Evolutionary conservation across 1,140 invertebrate genomes (phyloP), one percentile per base, ranked within the genome.

Genomic region (Bombus waltoni): DNA sequence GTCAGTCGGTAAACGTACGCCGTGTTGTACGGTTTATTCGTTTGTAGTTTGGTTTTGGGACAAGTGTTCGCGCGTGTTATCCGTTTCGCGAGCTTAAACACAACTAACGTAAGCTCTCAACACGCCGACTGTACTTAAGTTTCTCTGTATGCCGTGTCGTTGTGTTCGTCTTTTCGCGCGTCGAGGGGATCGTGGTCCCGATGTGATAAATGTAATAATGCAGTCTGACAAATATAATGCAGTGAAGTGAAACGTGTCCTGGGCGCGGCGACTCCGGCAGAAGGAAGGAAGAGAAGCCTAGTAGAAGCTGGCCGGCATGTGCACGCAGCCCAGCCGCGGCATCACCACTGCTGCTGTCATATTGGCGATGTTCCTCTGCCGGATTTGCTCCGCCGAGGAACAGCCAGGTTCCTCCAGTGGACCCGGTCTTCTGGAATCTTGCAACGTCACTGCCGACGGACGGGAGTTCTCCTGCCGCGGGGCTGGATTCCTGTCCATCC

Each of bases 381-480:
- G 81, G 59, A 81, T 85, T n/a, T 66, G 76, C 76, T 71, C 83
- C n/a, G 76, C 77, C 59, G 76, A 75, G 73, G 42, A 77, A 79
- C 77, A 75, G 72, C 71, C 79, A 22, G 78, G 68, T 28, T 68
- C 78, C 44, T 53, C n/a, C 53, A 35, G 53, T 79, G 74, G 70
- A 86, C 47, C 44, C 76, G 68, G 76, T 70, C 32, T 62, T 25
- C n/a, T 70, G 40, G 78, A 87, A 47, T 66, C 83, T 38, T 94
- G 93, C 81, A 93, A 92, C 84, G 81, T 93, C 79, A 89, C 86
- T 13, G 84, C 87, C 78, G 92, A 94, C 62, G 92, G 91, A 35
- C 90, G 90, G 77, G 93, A 94, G 80, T 86, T 92, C 28, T 65
- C 92, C 28, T 94, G 94, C 62, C 92, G 93, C 47, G 87, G 89